A percentile compares a stretch with the other conserved stretches of the same genome.
Conservation (phyloP, 2,113 vertebrate genomes). For the Rhineura floridana region DNA sequence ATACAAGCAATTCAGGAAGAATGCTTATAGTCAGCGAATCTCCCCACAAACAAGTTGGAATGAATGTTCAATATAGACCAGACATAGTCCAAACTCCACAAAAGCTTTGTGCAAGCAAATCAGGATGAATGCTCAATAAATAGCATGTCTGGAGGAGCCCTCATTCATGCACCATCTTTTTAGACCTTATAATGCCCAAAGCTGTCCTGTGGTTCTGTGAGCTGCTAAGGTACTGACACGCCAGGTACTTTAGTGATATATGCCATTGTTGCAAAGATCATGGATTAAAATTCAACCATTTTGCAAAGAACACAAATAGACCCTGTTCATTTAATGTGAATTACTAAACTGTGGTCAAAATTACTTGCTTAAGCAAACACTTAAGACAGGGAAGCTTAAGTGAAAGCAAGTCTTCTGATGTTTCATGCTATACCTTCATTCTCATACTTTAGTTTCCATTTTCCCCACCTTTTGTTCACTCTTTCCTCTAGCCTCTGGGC, state of each 20-base stretch:
- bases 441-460: neutral
- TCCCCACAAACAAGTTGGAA: too few relatives aligned
- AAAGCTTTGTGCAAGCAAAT: too few relatives aligned
- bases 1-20: too few relatives aligned
- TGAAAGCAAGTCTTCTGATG: neutral
- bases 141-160: too few relatives aligned
- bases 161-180: neutral
- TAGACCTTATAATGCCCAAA: neutral
- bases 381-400: too few relatives aligned
- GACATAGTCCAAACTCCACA: too few relatives aligned
- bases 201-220: neutral
- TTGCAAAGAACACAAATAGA: neutral
- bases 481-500: neutral
- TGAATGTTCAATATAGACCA: too few relatives aligned
- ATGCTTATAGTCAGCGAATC: too few relatives aligned
- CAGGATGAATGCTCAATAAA: too few relatives aligned
- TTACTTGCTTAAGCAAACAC: neutral
- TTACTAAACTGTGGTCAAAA: neutral
- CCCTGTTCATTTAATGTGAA: neutral
- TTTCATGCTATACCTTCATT: neutral
- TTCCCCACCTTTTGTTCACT: neutral
- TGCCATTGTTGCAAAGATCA: neutral
- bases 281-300: neutral
- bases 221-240: neutral
- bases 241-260: neutral